phyloP scores from a whole-genome alignment of 2,113 vertebrate species.

The Ifrita kowaldi region DNA sequence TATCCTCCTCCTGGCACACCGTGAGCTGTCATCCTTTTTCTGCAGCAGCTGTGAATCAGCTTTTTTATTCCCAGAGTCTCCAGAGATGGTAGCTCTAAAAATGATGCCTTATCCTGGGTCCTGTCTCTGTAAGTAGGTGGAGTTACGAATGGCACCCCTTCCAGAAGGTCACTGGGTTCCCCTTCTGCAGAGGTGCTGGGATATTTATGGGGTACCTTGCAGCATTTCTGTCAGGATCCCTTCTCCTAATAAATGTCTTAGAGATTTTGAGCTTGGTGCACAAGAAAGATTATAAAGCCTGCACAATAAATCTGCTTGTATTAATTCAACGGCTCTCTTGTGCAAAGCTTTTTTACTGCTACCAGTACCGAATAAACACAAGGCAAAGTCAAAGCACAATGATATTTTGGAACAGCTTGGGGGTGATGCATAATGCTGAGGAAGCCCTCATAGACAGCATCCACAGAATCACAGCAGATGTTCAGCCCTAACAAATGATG shows the following conservation, averaged over 20 bases:
- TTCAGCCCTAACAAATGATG: background rate
- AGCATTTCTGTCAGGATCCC: background rate
- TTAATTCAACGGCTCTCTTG: slow-evolving; percentile 42
- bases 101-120: background rate
- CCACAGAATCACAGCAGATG: background rate
- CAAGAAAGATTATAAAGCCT: background rate
- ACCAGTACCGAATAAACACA: background rate
- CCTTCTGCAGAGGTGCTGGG: background rate
- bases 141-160: background rate
- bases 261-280: slow-evolving; percentile 5
- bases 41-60: background rate
- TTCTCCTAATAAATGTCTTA: background rate
- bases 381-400: background rate
- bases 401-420: background rate
- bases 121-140: background rate
- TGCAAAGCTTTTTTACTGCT: slow-evolving; percentile 40
- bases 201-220: background rate
- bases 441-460: background rate
- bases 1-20: background rate
- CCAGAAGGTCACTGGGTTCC: background rate
- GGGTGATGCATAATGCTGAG: background rate
- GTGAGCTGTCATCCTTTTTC: background rate
- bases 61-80: background rate
- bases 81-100: background rate
- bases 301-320: slow-evolving; percentile 22